Evolutionary conservation across 1,140 invertebrate species (phyloP).

Genomic region (Megathymus violae): DNA sequence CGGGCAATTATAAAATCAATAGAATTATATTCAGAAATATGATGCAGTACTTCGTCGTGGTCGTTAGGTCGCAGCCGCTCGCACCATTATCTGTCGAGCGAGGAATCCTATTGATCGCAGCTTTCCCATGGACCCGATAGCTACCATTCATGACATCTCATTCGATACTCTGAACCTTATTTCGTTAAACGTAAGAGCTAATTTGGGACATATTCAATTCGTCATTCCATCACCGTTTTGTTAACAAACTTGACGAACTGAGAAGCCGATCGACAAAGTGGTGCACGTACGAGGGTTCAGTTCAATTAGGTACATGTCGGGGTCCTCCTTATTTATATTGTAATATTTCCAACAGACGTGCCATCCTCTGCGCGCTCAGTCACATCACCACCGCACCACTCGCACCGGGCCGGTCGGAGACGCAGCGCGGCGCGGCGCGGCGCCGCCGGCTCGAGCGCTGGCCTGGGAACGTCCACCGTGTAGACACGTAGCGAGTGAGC

Average conservation of each 20-base stretch:
- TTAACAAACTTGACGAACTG: neutral
- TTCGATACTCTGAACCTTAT: neutral
- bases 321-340: too few relatives aligned
- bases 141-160: neutral
- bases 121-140: neutral
- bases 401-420: too few relatives aligned
- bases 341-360: too few relatives aligned
- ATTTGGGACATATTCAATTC: neutral
- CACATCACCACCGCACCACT: too few relatives aligned
- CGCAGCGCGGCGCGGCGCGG: too few relatives aligned
- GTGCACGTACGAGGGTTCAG: too few relatives aligned
- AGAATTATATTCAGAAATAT: slow-evolving; percentile 3
- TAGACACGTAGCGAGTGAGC: neutral
- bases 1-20: slow-evolving; percentile 1
- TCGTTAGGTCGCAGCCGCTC: neutral
- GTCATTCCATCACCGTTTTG: neutral
- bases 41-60: neutral
- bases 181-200: neutral
- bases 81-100: slow-evolving; percentile 2
- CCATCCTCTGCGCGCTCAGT: too few relatives aligned
- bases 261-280: neutral
- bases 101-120: neutral
- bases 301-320: too few relatives aligned
- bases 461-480: too few relatives aligned
- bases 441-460: too few relatives aligned